These are phyloP conservation scores for Zele albiditarsus DNA, from an alignment of 2,888 invertebrate genomes.

Conservation along the genomic window DNA sequence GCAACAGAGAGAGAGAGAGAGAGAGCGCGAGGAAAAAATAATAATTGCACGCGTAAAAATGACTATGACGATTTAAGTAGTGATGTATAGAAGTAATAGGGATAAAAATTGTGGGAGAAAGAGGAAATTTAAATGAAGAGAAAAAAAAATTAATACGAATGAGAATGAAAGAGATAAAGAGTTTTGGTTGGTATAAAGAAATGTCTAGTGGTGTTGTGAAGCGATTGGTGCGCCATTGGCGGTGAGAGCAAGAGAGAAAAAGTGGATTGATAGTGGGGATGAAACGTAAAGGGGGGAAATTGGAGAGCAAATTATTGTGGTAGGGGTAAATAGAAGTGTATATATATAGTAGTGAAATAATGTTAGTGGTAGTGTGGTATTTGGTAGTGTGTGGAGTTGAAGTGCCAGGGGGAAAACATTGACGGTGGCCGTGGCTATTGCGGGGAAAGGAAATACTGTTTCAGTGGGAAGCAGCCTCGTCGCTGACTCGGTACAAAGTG, in stretches of 20 bases:
- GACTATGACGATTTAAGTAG: neutral
- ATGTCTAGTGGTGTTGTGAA: conserved; percentile 39
- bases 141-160: too few species aligned
- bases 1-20: neutral
- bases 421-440: conserved; percentile 39
- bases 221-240: neutral
- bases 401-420: conserved; percentile 29
- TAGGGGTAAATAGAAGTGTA: too few species aligned
- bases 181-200: conserved; percentile 34
- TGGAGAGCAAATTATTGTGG: conserved; percentile 14
- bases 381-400: too few species aligned
- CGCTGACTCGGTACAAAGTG: conserved; percentile 45
- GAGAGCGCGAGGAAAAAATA: neutral
- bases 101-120: neutral
- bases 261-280: conserved; percentile 18
- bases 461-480: conserved; percentile 61
- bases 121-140: neutral
- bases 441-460: conserved; percentile 53
- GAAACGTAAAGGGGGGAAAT: conserved; percentile 40
- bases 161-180: neutral
- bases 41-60: neutral
- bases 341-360: too few species aligned
- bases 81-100: neutral
- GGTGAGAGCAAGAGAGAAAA: conserved; percentile 16
- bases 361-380: too few species aligned